Percentiles rank a stretch among this genome's conserved stretches.
Conservation (phyloP, 2,797 vertebrate species). For the Fringilla coelebs region DNA sequence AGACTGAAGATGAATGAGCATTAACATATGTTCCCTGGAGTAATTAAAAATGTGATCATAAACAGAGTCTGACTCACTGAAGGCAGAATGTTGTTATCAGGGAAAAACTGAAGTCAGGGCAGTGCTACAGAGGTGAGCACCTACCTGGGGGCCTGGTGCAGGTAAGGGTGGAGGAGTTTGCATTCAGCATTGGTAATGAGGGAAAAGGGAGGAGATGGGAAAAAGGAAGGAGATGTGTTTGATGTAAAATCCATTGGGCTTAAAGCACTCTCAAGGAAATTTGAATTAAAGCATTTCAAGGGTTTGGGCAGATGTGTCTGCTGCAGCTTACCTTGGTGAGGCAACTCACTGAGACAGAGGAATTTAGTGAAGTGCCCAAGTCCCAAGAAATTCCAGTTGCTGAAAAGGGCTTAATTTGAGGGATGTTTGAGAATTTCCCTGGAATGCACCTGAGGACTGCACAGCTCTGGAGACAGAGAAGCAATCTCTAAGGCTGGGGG, state of each 20-base stretch:
- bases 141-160: neutral
- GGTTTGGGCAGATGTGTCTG: neutral
- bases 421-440: neutral
- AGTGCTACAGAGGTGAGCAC: neutral
- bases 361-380: neutral
- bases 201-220: neutral
- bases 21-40: conserved; percentile 43
- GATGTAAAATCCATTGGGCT: neutral
- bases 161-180: neutral
- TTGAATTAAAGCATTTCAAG: neutral
- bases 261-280: neutral
- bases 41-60: conserved; percentile 54
- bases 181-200: fast-evolving
- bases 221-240: neutral
- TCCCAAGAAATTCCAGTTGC: neutral
- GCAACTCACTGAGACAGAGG: neutral
- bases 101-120: neutral
- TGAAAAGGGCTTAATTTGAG: neutral
- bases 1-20: neutral
- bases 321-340: neutral
- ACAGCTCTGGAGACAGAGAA: neutral
- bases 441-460: neutral
- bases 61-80: neutral
- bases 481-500: neutral
- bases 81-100: neutral